Evolutionary conservation across 1,140 invertebrate genomes (phyloP), one percentile per base, ranked within the genome.

Genomic region (Hydropsyche tenuis): DNA sequence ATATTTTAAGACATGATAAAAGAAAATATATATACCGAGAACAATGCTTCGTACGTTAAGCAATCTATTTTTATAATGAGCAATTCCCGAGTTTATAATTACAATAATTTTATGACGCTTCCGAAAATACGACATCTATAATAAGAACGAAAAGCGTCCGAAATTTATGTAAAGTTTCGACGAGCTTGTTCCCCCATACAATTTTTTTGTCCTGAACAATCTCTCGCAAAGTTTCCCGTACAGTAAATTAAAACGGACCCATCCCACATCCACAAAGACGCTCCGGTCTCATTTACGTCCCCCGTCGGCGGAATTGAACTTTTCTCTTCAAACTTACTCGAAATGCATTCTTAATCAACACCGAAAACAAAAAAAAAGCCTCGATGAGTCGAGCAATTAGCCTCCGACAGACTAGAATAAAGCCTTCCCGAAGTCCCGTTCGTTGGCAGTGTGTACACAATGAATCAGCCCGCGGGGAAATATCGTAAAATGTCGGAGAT

Each of bases 221-320:
- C 45, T 20, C 48, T 7, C 20, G 20, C 48, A 53, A 53, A 53
- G n/a, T 53, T 53, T 20, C 16, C 16, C 14, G 48, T 20, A 2
- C 48, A 53, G n/a, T 53, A 53, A 53, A 53, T 53, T 53, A 53
- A 53, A 37, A 20, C 9, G 48, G 20, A 48, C 42, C 42, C 42
- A 43, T 14, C 6, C 42, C 42, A n/a, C n/a, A n/a, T n/a, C n/a
- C n/a, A 43, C 5, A 46, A 46, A 46, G 18, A 16, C 45, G 14
- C 45, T 46, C 45, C 11, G 45, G 11, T 12, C 45, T 46, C 45
- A 46, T 46, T 46, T 46, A 12, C n/a, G n/a, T n/a, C n/a, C n/a
- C n/a, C 48, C 48, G n/a, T 53, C n/a, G n/a, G 48, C 16, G 16
- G 9, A 14, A 5, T 18, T 20, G 48, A 53, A 53, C 48, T 53